Conservation (phyloP, 2,113 vertebrate species). For the Apodemus speciosus region DNA sequence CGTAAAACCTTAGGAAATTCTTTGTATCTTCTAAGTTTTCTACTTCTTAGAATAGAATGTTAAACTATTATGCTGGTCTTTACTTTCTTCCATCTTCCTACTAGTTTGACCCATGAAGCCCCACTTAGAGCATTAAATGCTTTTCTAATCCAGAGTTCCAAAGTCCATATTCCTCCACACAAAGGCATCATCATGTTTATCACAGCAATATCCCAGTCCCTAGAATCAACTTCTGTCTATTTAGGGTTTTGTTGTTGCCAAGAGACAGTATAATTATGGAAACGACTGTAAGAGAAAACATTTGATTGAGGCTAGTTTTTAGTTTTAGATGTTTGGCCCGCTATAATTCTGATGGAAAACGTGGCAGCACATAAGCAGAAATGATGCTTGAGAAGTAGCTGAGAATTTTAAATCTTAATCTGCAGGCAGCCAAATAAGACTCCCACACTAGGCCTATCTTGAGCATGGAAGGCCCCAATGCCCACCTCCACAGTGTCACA, state of each 20-base stretch:
- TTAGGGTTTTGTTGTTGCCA: background rate
- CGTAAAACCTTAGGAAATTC: background rate
- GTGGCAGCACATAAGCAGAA: background rate
- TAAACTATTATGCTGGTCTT: background rate
- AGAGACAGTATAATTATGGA: background rate
- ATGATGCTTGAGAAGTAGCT: background rate
- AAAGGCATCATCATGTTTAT: background rate
- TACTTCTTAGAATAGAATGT: background rate
- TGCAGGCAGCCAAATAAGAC: background rate
- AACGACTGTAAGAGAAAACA: background rate
- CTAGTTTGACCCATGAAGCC: background rate
- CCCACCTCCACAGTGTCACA: background rate
- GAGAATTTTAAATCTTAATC: background rate
- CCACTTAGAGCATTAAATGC: background rate
- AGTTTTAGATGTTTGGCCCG: background rate
- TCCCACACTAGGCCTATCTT: background rate
- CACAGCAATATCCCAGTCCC: background rate
- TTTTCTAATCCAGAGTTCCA: background rate
- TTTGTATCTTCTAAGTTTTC: background rate
- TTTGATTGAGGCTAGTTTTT: background rate
- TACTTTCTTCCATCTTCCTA: background rate
- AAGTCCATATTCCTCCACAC: background rate
- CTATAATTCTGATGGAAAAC: background rate
- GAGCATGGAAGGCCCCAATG: background rate
- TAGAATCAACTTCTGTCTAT: background rate